Percentiles rank a stretch among this genome's conserved stretches.
These are phyloP conservation scores for Podilymbus podiceps DNA, from an alignment of 2,113 vertebrate species.

Conservation along the genomic window DNA sequence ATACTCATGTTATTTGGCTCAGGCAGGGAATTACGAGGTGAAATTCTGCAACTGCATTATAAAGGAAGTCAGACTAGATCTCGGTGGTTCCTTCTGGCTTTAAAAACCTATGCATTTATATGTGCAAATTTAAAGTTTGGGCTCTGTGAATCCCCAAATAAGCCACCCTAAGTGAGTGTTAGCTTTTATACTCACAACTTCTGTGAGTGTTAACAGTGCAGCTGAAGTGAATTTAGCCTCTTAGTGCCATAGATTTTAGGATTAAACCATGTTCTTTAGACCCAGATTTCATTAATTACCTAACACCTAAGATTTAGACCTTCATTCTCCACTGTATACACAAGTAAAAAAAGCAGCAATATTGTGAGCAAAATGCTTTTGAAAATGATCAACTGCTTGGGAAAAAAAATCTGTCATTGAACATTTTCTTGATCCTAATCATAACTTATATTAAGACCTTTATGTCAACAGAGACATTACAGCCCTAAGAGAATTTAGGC, in stretches of 20 bases:
- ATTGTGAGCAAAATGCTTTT: background rate
- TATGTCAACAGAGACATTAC: background rate
- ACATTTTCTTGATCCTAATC: background rate
- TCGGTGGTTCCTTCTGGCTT: constrained; percentile 38
- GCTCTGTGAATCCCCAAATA: background rate
- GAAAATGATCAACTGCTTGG: background rate
- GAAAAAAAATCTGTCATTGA: background rate
- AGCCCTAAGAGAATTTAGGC: background rate
- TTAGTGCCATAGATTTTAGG: background rate
- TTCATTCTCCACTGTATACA: background rate
- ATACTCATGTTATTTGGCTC: constrained; percentile 33
- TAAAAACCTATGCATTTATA: constrained; percentile 54
- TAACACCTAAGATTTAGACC: background rate
- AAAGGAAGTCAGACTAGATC: background rate
- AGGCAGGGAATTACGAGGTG: background rate
- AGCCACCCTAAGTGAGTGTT: background rate
- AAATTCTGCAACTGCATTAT: background rate
- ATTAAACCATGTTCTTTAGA: background rate
- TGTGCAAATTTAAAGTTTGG: constrained; percentile 25
- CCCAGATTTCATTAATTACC: background rate
- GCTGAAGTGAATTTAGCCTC: background rate
- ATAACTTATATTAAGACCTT: background rate
- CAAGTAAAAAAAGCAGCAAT: background rate
- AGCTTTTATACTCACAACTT: background rate
- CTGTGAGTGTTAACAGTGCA: background rate